Percentiles rank a stretch among this genome's conserved stretches.
Conservation (phyloP, 2,797 vertebrate genomes). For the Crocidura indochinensis region DNA sequence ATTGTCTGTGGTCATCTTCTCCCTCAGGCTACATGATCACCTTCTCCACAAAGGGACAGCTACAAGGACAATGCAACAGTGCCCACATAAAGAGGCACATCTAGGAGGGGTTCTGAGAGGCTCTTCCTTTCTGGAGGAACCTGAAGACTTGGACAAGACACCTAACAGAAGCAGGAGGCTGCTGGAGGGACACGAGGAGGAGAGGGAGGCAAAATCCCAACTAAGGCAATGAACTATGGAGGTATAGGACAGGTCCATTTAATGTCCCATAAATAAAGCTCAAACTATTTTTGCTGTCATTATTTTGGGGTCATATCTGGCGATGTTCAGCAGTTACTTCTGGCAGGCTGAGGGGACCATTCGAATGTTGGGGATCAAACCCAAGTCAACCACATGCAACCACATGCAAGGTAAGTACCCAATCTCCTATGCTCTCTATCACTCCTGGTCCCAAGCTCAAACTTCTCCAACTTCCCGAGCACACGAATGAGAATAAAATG, state of each 20-base stretch:
- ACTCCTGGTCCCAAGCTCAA: too few species aligned
- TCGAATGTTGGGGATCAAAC: too few species aligned
- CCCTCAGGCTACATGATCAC: constrained; percentile 67
- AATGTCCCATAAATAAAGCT: neutral
- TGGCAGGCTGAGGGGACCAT: too few species aligned
- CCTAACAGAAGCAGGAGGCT: neutral
- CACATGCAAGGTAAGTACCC: too few species aligned
- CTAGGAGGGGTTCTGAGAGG: neutral
- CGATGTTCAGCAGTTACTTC: too few species aligned
- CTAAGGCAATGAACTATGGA: neutral
- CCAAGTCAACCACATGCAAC: too few species aligned
- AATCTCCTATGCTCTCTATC: too few species aligned
- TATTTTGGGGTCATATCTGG: neutral
- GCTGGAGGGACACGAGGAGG: constrained; percentile 42
- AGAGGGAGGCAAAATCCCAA: constrained; percentile 55
- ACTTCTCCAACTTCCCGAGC: too few species aligned
- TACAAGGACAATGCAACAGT: neutral
- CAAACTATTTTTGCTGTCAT: constrained; percentile 20
- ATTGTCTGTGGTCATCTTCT: neutral
- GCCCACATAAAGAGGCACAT: neutral
- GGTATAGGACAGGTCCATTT: neutral
- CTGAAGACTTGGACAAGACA: constrained; percentile 16
- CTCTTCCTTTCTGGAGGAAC: neutral
- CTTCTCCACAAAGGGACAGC: neutral
- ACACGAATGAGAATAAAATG: too few species aligned